Base-by-base conservation (phyloP, 1,140 invertebrate species). In the Diorhabda sublineata region DNA sequence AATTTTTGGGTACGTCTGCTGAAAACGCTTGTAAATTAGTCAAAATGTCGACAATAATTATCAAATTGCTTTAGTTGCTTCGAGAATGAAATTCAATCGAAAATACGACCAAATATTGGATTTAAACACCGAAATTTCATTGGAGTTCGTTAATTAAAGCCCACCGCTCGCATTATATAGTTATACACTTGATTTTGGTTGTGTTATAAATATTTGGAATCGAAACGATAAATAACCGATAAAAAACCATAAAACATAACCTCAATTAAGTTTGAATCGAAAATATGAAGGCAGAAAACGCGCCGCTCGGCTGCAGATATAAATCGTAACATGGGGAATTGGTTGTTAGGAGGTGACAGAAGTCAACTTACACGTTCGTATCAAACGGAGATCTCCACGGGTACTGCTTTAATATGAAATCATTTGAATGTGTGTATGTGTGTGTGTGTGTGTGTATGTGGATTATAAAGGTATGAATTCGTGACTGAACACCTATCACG, bases 361-460 rank as follows among this genome's bases (percentile, higher is more conserved):
- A 74, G 66, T 66, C 61, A 62, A 68, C 64, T 74, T 61, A 66
- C 62, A 74, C 68, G 67, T 67, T 63, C 67, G 67, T 74, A 69
- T 74, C 73, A 74, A 74, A 74, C 73, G 62, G 73, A 66, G 73
- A 74, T 74, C 73, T 68, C 73, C 58, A 52, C 70, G 68, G 73
- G 73, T 61, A 67, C 67, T 68, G 66, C 62, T 74, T 74, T 74
- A 74, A 74, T 74, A 74, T 73, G 73, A 72, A 73, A 73, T 71
- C 73, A 74, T 74, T 74, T 74, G 67, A 74, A 74, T 74, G 73
- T 71, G 65, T 67, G n/a, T n/a, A n/a, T n/a, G 70, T 72, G 68
- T 68, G 57, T 74, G 67, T 73, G 73, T 74, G 73, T 71, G 65
- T 67, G 70, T 72, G 68, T 68, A 68, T 67, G 70, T 72, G 68